Conservation (phyloP, 2,797 vertebrate species). For the Lophura swinhoii region DNA sequence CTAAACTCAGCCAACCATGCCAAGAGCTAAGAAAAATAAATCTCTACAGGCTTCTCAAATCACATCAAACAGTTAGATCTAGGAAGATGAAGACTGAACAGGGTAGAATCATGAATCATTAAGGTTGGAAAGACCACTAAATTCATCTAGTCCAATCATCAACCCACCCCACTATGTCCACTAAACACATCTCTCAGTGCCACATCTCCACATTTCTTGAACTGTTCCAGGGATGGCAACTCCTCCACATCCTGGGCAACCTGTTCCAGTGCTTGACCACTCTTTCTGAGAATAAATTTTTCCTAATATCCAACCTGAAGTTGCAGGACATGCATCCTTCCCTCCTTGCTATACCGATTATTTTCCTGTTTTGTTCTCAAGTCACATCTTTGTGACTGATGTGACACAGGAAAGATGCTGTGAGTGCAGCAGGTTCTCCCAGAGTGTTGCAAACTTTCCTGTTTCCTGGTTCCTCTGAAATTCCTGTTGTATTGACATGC, state of each 20-base stretch:
- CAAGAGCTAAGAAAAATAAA: not conserved
- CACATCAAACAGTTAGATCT: not conserved
- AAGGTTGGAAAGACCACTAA: too few relatives aligned
- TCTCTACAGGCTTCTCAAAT: not conserved
- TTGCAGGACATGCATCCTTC: not conserved
- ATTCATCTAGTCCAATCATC: too few relatives aligned
- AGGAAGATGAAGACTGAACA: not conserved
- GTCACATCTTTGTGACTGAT: not conserved
- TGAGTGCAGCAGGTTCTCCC: not conserved
- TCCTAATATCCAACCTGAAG: too few relatives aligned
- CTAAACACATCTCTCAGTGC: too few relatives aligned
- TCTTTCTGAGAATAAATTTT: too few relatives aligned
- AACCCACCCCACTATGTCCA: too few relatives aligned
- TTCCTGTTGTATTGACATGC: not conserved
- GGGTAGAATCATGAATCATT: too few relatives aligned
- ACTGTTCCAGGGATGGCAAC: too few relatives aligned
- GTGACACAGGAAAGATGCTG: not conserved
- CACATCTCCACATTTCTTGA: too few relatives aligned
- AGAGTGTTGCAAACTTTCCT: not conserved
- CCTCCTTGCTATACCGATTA: not conserved
- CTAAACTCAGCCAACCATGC: not conserved
- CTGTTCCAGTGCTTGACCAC: too few relatives aligned
- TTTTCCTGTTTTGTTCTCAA: not conserved
- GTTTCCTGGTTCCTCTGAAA: not conserved
- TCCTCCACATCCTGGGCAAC: too few relatives aligned